These are phyloP conservation scores for Rattus norvegicus DNA, from an alignment of 2,113 vertebrate genomes.

Conservation along the genomic window DNA sequence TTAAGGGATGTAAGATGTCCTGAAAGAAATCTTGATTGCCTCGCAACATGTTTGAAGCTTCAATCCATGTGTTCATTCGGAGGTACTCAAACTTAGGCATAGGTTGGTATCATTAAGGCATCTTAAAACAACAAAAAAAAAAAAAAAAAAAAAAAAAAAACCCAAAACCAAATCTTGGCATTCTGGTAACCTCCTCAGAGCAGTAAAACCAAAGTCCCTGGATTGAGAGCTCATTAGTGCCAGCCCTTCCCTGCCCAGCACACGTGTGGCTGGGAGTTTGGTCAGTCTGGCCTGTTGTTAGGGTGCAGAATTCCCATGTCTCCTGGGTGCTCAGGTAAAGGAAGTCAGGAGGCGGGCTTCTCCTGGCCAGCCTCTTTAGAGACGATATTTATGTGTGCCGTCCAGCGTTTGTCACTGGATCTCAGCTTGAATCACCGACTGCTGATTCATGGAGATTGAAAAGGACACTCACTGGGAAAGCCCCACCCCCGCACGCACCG, in stretches of 20 bases:
- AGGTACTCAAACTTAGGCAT: neutral
- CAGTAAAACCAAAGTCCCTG: neutral
- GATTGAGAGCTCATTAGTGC: neutral
- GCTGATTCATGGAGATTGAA: slow-evolving; percentile 60
- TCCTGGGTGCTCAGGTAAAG: neutral
- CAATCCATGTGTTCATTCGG: neutral
- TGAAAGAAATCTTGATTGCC: neutral
- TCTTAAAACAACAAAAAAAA: neutral
- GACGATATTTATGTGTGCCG: neutral
- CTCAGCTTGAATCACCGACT: slow-evolving; percentile 61
- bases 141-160: too few species aligned
- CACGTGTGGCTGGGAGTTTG: neutral
- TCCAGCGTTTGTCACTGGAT: slow-evolving; percentile 32
- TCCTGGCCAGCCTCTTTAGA: neutral
- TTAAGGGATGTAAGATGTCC: neutral
- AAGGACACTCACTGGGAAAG: slow-evolving; percentile 26
- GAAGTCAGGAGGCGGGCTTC: neutral
- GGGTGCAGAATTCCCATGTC: neutral
- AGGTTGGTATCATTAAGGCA: neutral
- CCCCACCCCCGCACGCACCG: neutral
- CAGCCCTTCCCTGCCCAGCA: neutral
- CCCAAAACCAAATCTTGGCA: neutral
- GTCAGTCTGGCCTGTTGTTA: neutral
- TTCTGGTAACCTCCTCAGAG: neutral
- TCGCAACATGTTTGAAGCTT: neutral